These are phyloP conservation scores for Galaxias olidus DNA, from an alignment of 2,797 vertebrate species.

Conservation along the genomic window DNA sequence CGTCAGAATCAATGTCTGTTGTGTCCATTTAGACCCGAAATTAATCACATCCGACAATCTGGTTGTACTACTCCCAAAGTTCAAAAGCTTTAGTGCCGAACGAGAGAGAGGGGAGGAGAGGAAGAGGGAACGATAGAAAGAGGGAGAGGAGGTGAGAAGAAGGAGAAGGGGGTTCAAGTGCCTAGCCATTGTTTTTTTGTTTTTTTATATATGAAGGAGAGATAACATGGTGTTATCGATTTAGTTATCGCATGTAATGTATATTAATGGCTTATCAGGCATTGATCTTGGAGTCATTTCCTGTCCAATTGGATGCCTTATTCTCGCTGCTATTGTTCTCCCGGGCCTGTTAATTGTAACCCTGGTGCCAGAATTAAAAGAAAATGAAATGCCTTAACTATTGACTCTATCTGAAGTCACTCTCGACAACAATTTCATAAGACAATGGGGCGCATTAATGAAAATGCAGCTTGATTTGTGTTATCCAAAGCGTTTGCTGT, in stretches of 20 bases:
- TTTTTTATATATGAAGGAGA: background rate
- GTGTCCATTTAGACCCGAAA: slow-evolving; percentile 75
- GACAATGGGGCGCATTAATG: slow-evolving; percentile 83
- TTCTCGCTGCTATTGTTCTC: slow-evolving; percentile 76
- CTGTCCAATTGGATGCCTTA: slow-evolving; percentile 66
- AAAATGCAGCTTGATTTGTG: slow-evolving; percentile 82
- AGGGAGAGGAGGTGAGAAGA: slow-evolving; percentile 2
- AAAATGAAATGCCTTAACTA: slow-evolving; percentile 83
- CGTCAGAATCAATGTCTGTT: slow-evolving; percentile 76
- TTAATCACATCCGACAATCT: slow-evolving; percentile 72
- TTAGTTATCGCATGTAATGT: slow-evolving; percentile 67
- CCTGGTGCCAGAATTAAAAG: slow-evolving; percentile 80
- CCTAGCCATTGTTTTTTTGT: slow-evolving; percentile 1
- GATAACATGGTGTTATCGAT: slow-evolving; percentile 45
- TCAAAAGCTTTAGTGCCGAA: slow-evolving; percentile 55
- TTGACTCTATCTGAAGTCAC: slow-evolving; percentile 82
- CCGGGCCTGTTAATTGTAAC: slow-evolving; percentile 77
- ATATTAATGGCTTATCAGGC: slow-evolving; percentile 75
- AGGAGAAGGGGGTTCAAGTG: background rate
- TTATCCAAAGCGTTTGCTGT: slow-evolving; percentile 79
- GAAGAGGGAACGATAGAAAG: background rate
- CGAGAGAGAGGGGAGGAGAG: background rate
- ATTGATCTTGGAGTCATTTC: slow-evolving; percentile 75
- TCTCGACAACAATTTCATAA: slow-evolving; percentile 80
- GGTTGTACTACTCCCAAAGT: slow-evolving; percentile 64